These are phyloP conservation scores for Philaethria dido DNA, from an alignment of 2,888 invertebrate species.

Conservation along the genomic window DNA sequence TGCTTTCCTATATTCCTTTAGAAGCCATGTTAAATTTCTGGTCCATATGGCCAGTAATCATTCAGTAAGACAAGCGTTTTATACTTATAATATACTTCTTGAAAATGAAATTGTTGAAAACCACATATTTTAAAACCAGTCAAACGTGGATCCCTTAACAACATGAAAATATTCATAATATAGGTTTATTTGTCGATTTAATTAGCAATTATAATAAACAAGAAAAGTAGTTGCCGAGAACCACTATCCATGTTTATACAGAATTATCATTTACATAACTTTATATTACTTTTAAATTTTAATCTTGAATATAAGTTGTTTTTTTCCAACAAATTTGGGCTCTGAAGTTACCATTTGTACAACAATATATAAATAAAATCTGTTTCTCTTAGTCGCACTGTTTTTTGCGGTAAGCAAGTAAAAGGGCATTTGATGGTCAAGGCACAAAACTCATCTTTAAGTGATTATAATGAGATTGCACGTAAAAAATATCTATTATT, in stretches of 20 bases:
- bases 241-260: neutral
- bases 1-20: no score
- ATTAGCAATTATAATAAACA: slow-evolving; percentile 15
- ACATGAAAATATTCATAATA: neutral
- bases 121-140: slow-evolving; percentile 3
- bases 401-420: no score
- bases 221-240: slow-evolving; percentile 1
- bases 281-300: neutral
- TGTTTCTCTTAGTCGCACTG: no score
- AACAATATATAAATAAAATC: no score
- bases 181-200: neutral
- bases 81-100: neutral
- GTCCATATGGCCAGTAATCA: no score
- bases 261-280: neutral
- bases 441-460: no score
- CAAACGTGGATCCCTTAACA: neutral
- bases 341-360: no score
- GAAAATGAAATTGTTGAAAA: neutral
- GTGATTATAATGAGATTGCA: no score
- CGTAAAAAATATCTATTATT: no score
- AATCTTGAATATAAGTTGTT: neutral
- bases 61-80: no score
- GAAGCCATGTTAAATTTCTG: no score
- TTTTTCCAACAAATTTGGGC: neutral
- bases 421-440: no score